Conservation (phyloP, 2,113 vertebrate species). For the Greenwoodochromis staneri region DNA sequence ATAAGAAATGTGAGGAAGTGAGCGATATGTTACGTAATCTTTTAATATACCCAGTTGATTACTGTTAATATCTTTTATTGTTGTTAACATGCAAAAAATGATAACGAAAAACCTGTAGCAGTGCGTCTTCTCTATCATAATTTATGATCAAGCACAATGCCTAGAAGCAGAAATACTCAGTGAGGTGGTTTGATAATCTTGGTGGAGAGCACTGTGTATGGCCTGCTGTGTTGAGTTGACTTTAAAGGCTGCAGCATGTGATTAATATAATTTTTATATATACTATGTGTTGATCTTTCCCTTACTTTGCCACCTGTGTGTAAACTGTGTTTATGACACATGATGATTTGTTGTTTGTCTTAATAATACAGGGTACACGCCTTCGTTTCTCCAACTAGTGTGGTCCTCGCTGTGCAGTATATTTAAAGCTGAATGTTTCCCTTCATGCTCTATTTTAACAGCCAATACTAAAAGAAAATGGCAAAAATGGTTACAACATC, state of each 20-base stretch:
- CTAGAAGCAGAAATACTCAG: neutral
- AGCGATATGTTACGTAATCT: neutral
- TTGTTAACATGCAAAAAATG: neutral
- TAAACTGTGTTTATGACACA: neutral
- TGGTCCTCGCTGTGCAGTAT: neutral
- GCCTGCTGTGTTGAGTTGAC: neutral
- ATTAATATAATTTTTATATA: neutral
- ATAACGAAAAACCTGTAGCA: neutral
- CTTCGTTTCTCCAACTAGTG: neutral
- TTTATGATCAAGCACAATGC: neutral
- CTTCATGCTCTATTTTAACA: neutral
- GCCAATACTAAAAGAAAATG: conserved; percentile 10
- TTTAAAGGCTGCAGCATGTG: neutral
- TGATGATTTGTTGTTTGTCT: neutral
- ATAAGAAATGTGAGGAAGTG: neutral
- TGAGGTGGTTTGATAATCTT: neutral
- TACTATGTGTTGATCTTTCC: neutral
- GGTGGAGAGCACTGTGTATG: neutral
- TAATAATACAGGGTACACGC: neutral
- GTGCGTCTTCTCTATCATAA: neutral
- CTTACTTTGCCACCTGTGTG: neutral
- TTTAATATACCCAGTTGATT: neutral
- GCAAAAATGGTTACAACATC: conserved; percentile 3
- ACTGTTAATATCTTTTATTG: neutral
- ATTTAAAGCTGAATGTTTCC: neutral